phyloP scores from a whole-genome alignment of 2,113 vertebrate genomes.

The Salvator merianae region DNA sequence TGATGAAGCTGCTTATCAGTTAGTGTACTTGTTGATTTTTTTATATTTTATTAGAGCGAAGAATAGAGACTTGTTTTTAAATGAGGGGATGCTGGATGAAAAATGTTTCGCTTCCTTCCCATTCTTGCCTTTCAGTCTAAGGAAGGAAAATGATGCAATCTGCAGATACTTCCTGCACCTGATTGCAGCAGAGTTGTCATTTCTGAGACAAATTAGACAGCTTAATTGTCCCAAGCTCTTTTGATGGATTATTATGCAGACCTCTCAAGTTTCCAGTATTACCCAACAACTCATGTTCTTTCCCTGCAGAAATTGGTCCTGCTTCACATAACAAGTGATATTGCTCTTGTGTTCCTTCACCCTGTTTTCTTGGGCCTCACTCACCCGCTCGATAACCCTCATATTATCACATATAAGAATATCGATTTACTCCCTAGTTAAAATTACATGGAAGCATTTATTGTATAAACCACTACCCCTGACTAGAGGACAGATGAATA shows the following conservation, averaged over 20 bases:
- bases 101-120: conserved; percentile 44
- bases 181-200: not conserved
- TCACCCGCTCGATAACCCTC: not conserved
- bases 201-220: not conserved
- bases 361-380: too few species aligned
- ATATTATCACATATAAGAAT: too few species aligned
- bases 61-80: conserved; percentile 48
- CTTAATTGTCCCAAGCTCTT: not conserved
- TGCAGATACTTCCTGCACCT: not conserved
- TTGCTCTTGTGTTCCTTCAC: not conserved
- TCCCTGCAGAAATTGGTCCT: not conserved
- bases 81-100: conserved; percentile 46
- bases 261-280: not conserved
- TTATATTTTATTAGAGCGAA: conserved; percentile 29
- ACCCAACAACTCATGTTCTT: not conserved
- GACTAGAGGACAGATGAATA: too few species aligned
- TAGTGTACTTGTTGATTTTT: conserved; percentile 37
- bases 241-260: not conserved
- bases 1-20: not conserved
- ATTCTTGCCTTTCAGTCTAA: conserved; percentile 8
- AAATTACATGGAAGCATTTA: not conserved
- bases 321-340: not conserved
- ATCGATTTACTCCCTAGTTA: not conserved
- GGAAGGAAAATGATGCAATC: not conserved
- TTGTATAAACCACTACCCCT: not conserved